Base-by-base conservation (phyloP, 1,140 invertebrate species). In the Arion vulgaris region DNA sequence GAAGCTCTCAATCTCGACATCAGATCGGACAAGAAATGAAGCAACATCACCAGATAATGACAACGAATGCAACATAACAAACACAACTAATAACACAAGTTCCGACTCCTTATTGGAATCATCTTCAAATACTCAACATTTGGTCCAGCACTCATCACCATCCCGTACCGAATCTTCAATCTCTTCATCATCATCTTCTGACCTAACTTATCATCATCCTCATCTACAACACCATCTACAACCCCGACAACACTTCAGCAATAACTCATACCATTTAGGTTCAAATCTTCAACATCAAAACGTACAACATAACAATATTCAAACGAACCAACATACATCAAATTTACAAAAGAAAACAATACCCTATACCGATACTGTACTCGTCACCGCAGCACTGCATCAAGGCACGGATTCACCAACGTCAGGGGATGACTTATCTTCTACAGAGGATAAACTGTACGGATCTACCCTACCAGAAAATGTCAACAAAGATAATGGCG, bases 261-360 rank as follows among this genome's bases (percentile, higher is more conserved):
- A 32, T 17, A 66, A 17, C 32, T 32, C n/a, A 32, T 28, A 66
- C 62, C 62, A 32, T 26, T n/a, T n/a, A n/a, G n/a, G n/a, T n/a
- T n/a, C n/a, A n/a, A 57, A 23, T 23, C 51, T 15, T 26, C n/a
- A 76, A 13, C 71, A 38, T 4, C 84, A 78, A 39, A 71, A 82
- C 19, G 69, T n/a, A 15, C 77, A 77, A 39, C 62, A 66, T 32
- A n/a, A 66, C 17, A n/a, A 66, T 28, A 32, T 7, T 1, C n/a
- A 66, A 17, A 17, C n/a, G 4, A 66, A 66, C 19, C 28, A 32
- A 9, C 62, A 66, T n/a, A 32, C 62, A n/a, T 17, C 62, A 9
- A 28, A 66, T 66, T 32, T 66, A 66, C 62, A 28, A 32, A 66
- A 66, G 62, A 66, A 5, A 32, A 5, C 62, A 5, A 17, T 66